Evolutionary conservation across 92 coral and sea anemone species (phyloP).

Genomic region (Porites lobata): DNA sequence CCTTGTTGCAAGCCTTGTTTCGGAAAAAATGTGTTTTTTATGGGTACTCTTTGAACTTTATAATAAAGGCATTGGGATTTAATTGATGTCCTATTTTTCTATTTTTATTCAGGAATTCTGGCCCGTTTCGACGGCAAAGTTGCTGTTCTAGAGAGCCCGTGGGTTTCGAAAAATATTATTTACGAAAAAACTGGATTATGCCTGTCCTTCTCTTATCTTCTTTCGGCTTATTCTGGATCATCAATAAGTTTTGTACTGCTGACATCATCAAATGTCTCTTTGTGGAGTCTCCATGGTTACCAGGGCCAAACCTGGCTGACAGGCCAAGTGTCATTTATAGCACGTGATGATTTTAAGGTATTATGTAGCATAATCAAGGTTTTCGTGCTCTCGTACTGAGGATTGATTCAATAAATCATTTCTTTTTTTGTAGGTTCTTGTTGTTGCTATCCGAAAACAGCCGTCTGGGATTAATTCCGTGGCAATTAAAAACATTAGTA

Average conservation of each 20-base stretch:
- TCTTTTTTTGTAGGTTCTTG: background rate
- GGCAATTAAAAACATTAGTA: conserved; percentile 51
- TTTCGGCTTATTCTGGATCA: conserved; percentile 63
- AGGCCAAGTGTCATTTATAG: conserved; percentile 67
- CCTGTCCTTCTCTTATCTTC: conserved; percentile 62
- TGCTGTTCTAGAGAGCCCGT: conserved; percentile 63
- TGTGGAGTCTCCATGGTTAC: conserved; percentile 73
- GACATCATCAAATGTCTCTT: conserved; percentile 39
- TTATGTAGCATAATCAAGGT: background rate
- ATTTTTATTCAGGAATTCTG: background rate
- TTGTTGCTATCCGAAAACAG: conserved; percentile 14
- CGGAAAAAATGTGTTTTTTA: no score
- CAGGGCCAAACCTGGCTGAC: conserved; percentile 76
- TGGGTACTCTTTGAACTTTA: no score
- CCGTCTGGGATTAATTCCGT: background rate
- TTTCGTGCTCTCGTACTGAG: background rate
- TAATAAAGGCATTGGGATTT: background rate
- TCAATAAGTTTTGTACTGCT: conserved; percentile 54
- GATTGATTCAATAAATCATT: background rate
- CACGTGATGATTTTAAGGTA: conserved; percentile 70
- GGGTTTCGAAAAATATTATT: conserved; percentile 42
- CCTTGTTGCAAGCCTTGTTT: no score
- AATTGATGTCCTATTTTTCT: background rate
- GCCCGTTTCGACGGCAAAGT: background rate
- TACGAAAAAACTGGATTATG: conserved; percentile 64